These are phyloP conservation scores for Myxocyprinus asiaticus DNA, from an alignment of 2,113 vertebrate species.

Conservation along the genomic window DNA sequence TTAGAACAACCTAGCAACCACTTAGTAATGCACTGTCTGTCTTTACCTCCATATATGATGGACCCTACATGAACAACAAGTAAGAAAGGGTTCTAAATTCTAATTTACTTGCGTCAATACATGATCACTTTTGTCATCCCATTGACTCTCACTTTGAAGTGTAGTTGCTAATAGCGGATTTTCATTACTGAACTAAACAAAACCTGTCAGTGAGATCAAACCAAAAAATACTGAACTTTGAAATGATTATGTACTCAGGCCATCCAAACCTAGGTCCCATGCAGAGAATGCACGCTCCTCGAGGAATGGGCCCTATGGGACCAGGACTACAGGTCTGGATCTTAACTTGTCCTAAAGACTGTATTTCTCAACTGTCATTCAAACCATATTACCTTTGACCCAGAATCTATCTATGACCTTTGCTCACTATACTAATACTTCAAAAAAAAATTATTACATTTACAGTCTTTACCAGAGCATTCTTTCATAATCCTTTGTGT, in stretches of 20 bases:
- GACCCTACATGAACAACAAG: no score
- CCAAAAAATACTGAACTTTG: not conserved
- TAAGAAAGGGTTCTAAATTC: no score
- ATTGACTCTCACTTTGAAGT: no score
- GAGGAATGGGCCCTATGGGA: slow-evolving; percentile 54
- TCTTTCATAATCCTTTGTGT: not conserved
- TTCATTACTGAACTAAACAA: no score
- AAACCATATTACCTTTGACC: not conserved
- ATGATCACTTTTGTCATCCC: no score
- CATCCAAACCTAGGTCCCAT: slow-evolving; percentile 54
- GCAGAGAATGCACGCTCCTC: slow-evolving; percentile 53
- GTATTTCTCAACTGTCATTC: not conserved
- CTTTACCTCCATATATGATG: no score
- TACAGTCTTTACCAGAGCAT: no score
- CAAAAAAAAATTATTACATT: not conserved
- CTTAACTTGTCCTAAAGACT: not conserved
- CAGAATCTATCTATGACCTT: not conserved
- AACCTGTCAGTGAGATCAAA: no score
- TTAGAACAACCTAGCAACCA: no score
- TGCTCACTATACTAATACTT: not conserved
- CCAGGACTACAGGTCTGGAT: slow-evolving; percentile 50
- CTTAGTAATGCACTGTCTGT: no score
- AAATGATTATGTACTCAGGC: slow-evolving; percentile 30
- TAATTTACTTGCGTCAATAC: no score
- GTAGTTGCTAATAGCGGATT: no score